Evolutionary conservation across 2,888 invertebrate species (phyloP), one percentile per base, ranked within the genome.

Genomic region (Sminthurides aquaticus): DNA sequence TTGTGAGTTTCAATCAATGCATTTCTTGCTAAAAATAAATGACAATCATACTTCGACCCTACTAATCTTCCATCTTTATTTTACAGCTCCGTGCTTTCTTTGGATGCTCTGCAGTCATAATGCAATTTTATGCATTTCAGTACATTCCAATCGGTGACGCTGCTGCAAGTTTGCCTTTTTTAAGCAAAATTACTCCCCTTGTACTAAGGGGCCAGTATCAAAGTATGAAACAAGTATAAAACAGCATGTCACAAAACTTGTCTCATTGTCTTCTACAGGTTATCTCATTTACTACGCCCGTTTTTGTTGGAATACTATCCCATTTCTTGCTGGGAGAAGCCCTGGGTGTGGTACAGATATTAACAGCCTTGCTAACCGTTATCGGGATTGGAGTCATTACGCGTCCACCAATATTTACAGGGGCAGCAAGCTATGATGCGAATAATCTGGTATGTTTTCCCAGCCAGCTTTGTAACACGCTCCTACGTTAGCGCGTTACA

Each of bases 71-170:
- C 5, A 15, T 34, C 15, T 34, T 11, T 34, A 15, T 34, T 34
- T 20, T 60, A 20, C 49, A 70, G 70, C 49, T 70, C 20, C 62
- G 70, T 49, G 70, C 68, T 20, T 69, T 70, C 54, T 69, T 68
- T 56, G 71, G 71, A 18, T 69, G 68, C 5, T 68, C 66, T 27
- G 68, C 70, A 3, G 64, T 71, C 8, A 62, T 71, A 8, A 48
- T 72, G n/a, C 70, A 71, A 28, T 72, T 71, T 29, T 70, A 70
- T 48, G 68, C 72, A 2, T 49, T 72, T 2, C 67, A 71, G 27
- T 71, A 64, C 55, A 68, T 72, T 28, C 66, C 49, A 48, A 68
- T 72, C 60, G 72, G 69, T 26, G 72, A 72, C 49, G 56, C 67
- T 0, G 66, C 67, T 11, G 69, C 67, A 27, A 68, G 60, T 20